Evolutionary conservation across 1,140 invertebrate genomes (phyloP), one percentile per base, ranked within the genome.

Genomic region (Uloborus diversus): DNA sequence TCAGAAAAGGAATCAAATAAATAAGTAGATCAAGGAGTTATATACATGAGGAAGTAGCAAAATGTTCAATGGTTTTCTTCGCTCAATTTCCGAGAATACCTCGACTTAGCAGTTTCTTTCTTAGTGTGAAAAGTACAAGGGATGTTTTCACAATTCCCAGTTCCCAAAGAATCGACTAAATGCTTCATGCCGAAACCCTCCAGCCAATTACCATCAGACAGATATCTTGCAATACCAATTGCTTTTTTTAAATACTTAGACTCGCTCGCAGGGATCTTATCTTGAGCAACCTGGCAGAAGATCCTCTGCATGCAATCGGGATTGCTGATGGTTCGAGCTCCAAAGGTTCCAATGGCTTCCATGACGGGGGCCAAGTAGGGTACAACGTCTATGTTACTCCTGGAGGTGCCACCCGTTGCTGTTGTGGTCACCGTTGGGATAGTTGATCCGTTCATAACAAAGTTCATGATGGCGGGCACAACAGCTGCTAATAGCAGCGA

Each of bases 291-390:
- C n/a, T 79, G 59, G 37, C 76, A 79, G 25, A 79, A 69, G 35
- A 79, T 79, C 28, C 56, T 68, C 20, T 79, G 76, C 64, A 59
- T 69, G 35, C 76, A 79, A 1, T 79, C 64, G 5, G 76, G 76
- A 17, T 69, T 79, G n/a, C n/a, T 35, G 53, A 79, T 57, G 42
- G 51, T 68, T 23, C 33, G 30, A 13, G 51, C 64, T 13, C 76
- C 65, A 35, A 79, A 79, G 35, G 64, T 69, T 11, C 76, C 76
- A 28, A 79, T 66, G 7, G 65, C 65, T 14, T 79, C 76, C 4
- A 79, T 17, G 4, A 69, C 33, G 11, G 76, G 65, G 0, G 51
- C 61, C 23, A 79, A 28, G 37, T 79, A 79, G 5, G 64, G 64
- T 37, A 69, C 3, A 25, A 69, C 35, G 37, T 68, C 76, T 37